These are phyloP conservation scores for Drosophila seclusa DNA, from an alignment of 2,888 invertebrate species.

Conservation along the genomic window DNA sequence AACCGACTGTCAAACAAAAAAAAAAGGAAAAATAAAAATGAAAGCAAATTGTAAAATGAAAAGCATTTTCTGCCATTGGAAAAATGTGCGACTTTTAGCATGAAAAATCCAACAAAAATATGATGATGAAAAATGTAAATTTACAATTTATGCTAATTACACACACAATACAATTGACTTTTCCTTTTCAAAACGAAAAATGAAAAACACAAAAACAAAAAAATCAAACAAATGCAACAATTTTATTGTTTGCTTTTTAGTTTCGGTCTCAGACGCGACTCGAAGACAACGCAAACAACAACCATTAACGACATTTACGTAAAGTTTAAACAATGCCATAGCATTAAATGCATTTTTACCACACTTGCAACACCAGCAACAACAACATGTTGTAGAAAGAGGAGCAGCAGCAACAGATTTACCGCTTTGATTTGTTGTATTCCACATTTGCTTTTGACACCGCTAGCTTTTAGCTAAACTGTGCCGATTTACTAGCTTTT, in stretches of 20 bases:
- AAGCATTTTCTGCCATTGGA: conserved; percentile 63
- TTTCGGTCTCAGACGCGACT: conserved; percentile 24
- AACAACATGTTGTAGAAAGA: conserved; percentile 13
- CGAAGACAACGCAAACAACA: conserved; percentile 38
- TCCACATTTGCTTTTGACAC: conserved; percentile 44
- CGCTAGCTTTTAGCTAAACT: conserved; percentile 48
- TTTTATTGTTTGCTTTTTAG: conserved; percentile 60
- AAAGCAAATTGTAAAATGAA: conserved; percentile 66
- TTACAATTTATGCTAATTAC: conserved; percentile 77
- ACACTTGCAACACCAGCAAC: conserved; percentile 32
- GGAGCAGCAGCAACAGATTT: conserved; percentile 32
- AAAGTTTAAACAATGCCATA: conserved; percentile 67
- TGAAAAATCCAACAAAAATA: conserved; percentile 26
- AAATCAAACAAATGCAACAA: conserved; percentile 38
- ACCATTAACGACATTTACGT: conserved; percentile 73
- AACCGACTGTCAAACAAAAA: conserved; percentile 50
- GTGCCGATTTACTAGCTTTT: conserved; percentile 41
- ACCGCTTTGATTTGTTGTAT: conserved; percentile 68
- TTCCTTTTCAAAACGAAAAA: conserved; percentile 57
- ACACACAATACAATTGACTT: conserved; percentile 71
- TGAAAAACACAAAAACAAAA: neutral
- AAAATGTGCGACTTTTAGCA: conserved; percentile 80
- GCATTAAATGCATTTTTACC: conserved; percentile 58
- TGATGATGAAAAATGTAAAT: conserved; percentile 64
- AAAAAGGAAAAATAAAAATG: conserved; percentile 33